Evolutionary conservation across 2,888 invertebrate species (phyloP), one percentile per base, ranked within the genome.

Genomic region (Belgica antarctica): DNA sequence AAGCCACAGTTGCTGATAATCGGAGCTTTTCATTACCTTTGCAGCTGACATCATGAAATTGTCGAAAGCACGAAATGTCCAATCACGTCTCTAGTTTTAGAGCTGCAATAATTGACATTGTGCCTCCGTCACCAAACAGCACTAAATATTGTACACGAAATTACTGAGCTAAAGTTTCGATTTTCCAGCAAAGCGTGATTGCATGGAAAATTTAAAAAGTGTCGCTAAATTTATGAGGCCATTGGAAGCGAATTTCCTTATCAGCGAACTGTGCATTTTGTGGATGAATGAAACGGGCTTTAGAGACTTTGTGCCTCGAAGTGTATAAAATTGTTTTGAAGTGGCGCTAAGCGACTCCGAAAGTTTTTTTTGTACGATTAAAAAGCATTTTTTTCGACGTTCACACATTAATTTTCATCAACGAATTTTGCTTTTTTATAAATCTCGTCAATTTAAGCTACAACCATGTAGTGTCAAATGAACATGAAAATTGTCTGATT

Each of bases 201-300:
- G 59, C 59, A 59, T 59, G 59, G 27, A 59, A 25, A 59, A 59
- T 59, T 24, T 52, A 52, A 52, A 52, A 7, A 52, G 52, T 52
- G 27, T 59, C 15, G 59, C 59, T 19, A 24, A 59, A 27, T 59
- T 24, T 59, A 59, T 59, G n/a, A 15, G 27, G 27, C 59, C 25
- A 22, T 12, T 59, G 19, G 25, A 2, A 59, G 22, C 25, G 19
- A 52, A 59, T 8, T 59, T 25, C 27, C 59, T 59, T 59, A 59
- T 59, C 59, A 59, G 59, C 25, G 5, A 25, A 2, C 24, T 59
- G 7, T 12, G 5, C 34, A 12, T 31, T 31, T 12, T 31, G 12
- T 12, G 12, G 12, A 31, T 12, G 12, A 31, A n/a, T n/a, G 41
- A 41, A 52, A 52, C 1, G n/a, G 24, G 25, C 59, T 27, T 27